Evolutionary conservation across 2,888 invertebrate species (phyloP).

Genomic region (Stenchaetothrips biformis): DNA sequence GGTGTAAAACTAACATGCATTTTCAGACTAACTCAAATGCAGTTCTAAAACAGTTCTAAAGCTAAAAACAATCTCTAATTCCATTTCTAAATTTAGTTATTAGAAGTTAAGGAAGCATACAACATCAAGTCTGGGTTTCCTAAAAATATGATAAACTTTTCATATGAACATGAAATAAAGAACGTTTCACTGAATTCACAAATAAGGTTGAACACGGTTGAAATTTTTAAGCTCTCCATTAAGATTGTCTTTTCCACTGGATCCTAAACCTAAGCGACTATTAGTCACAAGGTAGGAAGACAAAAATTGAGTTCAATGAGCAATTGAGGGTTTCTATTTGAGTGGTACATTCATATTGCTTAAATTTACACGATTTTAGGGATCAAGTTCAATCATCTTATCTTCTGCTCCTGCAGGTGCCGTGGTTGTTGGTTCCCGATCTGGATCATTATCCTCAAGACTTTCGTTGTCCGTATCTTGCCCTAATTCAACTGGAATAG

Average conservation of each 20-base stretch:
- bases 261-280: not conserved
- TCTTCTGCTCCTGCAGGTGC: not conserved
- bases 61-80: too few species aligned
- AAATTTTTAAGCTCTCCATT: not conserved
- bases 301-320: not conserved
- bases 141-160: too few species aligned
- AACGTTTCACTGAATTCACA: too few species aligned
- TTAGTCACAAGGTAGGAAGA: not conserved
- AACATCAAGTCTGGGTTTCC: too few species aligned
- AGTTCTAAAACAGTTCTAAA: too few species aligned
- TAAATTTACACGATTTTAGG: not conserved
- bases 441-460: not conserved
- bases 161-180: too few species aligned
- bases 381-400: not conserved
- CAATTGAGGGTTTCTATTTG: not conserved
- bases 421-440: not conserved
- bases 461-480: not conserved
- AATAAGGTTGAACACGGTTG: not conserved
- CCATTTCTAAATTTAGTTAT: too few species aligned
- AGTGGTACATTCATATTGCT: not conserved
- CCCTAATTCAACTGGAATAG: not conserved
- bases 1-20: not conserved
- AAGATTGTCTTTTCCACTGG: not conserved
- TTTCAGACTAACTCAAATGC: too few species aligned
- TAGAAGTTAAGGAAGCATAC: too few species aligned